Conservation (phyloP, 2,888 invertebrate genomes). For the Nomada flava region DNA sequence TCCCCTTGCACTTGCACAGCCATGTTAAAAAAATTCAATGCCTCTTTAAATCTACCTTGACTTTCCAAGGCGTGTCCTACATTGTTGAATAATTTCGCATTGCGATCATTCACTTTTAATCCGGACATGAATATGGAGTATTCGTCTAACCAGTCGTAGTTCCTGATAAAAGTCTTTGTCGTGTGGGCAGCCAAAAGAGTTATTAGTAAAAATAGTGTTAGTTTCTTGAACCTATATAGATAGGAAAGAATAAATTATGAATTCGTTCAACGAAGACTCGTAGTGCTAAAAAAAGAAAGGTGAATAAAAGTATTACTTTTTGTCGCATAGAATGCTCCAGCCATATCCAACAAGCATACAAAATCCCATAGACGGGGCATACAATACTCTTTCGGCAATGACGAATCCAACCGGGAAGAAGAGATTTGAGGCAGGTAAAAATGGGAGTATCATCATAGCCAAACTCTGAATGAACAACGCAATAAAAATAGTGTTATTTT, state of each 20-base stretch:
- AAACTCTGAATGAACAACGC: constrained; percentile 88
- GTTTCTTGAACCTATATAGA: constrained; percentile 85
- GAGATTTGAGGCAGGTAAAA: constrained; percentile 97
- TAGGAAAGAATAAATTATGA: neutral
- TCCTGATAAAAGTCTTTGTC: constrained; percentile 93
- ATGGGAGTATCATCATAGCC: constrained; percentile 94
- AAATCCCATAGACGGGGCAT: constrained; percentile 99
- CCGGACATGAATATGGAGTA: constrained; percentile 98
- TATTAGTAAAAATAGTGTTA: constrained; percentile 88
- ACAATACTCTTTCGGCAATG: constrained; percentile 96
- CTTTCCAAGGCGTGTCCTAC: constrained; percentile 98
- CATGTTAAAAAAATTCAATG: constrained; percentile 95
- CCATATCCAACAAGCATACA: constrained; percentile 96
- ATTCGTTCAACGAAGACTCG: neutral
- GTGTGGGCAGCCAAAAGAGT: constrained; percentile 91
- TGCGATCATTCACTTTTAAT: constrained; percentile 92
- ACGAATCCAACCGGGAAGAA: constrained; percentile 99
- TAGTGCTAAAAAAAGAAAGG: too few species aligned
- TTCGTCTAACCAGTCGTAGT: constrained; percentile 97
- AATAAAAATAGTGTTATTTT: neutral
- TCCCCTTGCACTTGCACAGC: constrained; percentile 97
- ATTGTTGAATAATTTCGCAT: constrained; percentile 98
- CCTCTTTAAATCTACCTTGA: constrained; percentile 89
- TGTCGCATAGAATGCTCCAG: constrained; percentile 89
- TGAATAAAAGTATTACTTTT: constrained; percentile 82